Evolutionary conservation across 2,888 invertebrate genomes (phyloP).

Genomic region (Noctua janthina): DNA sequence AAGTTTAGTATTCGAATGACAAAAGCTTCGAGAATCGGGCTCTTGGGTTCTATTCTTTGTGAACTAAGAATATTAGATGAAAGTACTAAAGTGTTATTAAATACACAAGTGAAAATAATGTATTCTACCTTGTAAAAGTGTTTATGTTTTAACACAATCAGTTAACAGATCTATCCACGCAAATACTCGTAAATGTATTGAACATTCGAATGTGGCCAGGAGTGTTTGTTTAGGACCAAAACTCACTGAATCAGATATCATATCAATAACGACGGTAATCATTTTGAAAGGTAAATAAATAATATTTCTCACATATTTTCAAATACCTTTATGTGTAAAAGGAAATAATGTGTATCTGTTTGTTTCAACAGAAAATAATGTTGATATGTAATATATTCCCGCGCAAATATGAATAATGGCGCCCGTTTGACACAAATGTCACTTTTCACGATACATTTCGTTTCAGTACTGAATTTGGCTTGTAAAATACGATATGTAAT

Average conservation of each 20-base stretch:
- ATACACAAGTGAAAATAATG: neutral
- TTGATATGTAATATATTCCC: slow-evolving; percentile 11
- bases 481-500: slow-evolving; percentile 51
- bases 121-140: too few species aligned
- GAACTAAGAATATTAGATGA: neutral
- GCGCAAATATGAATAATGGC: slow-evolving; percentile 17
- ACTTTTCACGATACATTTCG: slow-evolving; percentile 2
- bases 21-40: slow-evolving; percentile 29
- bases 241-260: slow-evolving; percentile 13
- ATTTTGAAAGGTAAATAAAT: slow-evolving; percentile 21
- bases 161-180: slow-evolving; percentile 13
- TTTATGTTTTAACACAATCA: slow-evolving; percentile 20
- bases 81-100: neutral
- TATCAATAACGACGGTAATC: slow-evolving; percentile 23
- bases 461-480: slow-evolving; percentile 30
- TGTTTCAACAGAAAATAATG: neutral
- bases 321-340: neutral
- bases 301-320: neutral
- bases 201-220: slow-evolving; percentile 20
- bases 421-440: neutral
- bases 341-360: slow-evolving; percentile 5
- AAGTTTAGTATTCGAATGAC: slow-evolving; percentile 23
- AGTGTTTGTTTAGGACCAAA: slow-evolving; percentile 51
- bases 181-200: slow-evolving; percentile 43
- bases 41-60: slow-evolving; percentile 11